Evolutionary conservation across 1,140 invertebrate genomes (phyloP).

Genomic region (Bombus sibiricus): DNA sequence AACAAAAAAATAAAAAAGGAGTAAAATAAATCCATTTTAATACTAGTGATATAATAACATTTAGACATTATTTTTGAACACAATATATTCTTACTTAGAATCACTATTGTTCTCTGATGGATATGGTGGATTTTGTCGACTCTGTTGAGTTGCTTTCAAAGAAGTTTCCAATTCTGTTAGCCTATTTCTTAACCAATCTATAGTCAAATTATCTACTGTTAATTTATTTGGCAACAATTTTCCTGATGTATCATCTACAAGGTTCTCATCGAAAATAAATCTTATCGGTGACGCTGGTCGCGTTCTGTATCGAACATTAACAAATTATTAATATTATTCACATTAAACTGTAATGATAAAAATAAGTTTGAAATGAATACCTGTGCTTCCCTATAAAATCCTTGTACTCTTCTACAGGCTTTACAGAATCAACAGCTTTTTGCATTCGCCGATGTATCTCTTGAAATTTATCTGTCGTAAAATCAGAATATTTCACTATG

Average conservation of each 20-base stretch:
- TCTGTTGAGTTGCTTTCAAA: conserved; percentile 77
- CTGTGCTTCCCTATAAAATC: conserved; percentile 93
- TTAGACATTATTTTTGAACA: not conserved
- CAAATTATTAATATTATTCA: conserved; percentile 2
- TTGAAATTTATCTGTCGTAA: conserved; percentile 89
- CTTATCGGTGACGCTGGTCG: conserved; percentile 88
- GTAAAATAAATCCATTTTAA: not conserved
- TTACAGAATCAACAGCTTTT: conserved; percentile 87
- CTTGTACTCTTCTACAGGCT: conserved; percentile 91
- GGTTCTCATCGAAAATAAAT: conserved; percentile 92
- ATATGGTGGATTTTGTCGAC: conserved; percentile 74
- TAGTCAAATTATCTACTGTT: conserved; percentile 95
- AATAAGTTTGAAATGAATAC: conserved; percentile 81
- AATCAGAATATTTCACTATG: conserved; percentile 88
- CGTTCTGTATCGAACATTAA: conserved; percentile 83
- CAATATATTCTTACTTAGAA: conserved; percentile 66
- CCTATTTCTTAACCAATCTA: conserved; percentile 92
- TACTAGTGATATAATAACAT: not conserved
- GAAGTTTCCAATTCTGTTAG: conserved; percentile 89
- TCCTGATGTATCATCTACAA: conserved; percentile 92
- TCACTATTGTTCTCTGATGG: conserved; percentile 76
- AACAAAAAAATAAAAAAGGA: conserved; percentile 8
- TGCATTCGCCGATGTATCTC: conserved; percentile 89
- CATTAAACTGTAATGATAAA: conserved; percentile 7
- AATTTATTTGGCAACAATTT: conserved; percentile 91